phyloP scores from a whole-genome alignment of 2,113 vertebrate species.

The Coturnix japonica region DNA sequence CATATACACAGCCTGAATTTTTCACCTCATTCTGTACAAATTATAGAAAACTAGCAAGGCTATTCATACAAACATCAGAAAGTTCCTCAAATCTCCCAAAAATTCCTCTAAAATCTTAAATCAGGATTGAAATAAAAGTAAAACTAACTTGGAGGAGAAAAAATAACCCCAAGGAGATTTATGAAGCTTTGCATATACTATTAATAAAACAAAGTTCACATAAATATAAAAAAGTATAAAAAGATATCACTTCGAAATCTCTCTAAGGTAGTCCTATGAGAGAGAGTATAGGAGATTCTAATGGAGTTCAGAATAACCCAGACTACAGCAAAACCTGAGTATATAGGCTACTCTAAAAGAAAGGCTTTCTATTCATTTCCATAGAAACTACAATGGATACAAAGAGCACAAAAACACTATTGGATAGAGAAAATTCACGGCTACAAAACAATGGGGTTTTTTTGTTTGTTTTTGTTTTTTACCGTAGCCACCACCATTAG shows the following conservation, averaged over 20 bases:
- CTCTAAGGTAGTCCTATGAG: not conserved
- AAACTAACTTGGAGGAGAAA: not conserved
- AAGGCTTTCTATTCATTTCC: no score
- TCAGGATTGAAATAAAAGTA: not conserved
- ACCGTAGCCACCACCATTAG: no score
- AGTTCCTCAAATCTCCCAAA: not conserved
- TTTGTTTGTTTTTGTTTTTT: no score
- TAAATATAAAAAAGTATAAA: not conserved
- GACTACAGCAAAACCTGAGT: not conserved
- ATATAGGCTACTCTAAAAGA: no score
- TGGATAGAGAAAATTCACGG: no score
- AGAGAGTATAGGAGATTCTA: not conserved
- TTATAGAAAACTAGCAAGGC: not conserved
- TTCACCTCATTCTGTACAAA: not conserved
- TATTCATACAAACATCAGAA: not conserved
- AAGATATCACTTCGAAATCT: not conserved
- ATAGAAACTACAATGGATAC: no score
- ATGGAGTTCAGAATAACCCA: not conserved
- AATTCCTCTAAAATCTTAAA: not conserved
- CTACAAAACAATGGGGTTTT: no score
- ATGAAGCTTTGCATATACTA: not conserved
- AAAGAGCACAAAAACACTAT: no score
- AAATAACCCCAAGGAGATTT: not conserved
- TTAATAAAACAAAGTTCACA: not conserved
- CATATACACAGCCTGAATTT: not conserved